Conservation (phyloP, 2,797 vertebrate species). For the Hirundo rustica region DNA sequence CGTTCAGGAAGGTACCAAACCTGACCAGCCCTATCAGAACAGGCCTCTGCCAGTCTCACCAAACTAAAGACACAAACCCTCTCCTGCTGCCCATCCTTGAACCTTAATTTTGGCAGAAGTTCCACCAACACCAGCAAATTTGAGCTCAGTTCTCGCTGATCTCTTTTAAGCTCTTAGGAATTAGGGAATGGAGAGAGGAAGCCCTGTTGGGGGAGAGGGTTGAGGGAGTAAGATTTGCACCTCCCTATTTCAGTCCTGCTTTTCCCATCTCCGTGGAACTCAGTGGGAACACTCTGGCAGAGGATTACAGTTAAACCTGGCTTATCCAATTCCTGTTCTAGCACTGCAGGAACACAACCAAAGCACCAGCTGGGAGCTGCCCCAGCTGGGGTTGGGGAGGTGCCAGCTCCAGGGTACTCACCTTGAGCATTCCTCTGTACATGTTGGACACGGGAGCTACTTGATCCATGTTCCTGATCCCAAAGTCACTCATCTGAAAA, state of each 20-base stretch:
- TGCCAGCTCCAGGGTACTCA: slow-evolving; percentile 49
- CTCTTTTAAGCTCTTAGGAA: neutral
- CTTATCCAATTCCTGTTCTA: neutral
- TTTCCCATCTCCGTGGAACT: neutral
- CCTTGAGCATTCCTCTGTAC: slow-evolving; percentile 83
- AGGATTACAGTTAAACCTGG: neutral
- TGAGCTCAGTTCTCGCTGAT: neutral
- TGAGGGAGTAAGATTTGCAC: neutral
- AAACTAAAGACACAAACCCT: neutral
- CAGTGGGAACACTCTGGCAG: neutral
- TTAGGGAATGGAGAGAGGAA: neutral
- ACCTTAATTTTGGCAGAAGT: neutral
- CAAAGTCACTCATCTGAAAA: slow-evolving; percentile 83
- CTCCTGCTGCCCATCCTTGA: neutral
- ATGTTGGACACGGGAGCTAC: slow-evolving; percentile 79
- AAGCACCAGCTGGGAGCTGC: neutral
- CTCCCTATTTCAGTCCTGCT: neutral
- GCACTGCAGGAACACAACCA: neutral
- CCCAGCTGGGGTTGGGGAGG: neutral
- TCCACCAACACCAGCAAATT: neutral
- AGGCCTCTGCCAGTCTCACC: neutral
- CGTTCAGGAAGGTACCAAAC: neutral
- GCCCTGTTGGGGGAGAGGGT: neutral
- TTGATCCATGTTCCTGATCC: slow-evolving; percentile 83
- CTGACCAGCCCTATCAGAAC: neutral